phyloP scores from a whole-genome alignment of 2,888 invertebrate species.

The Adelphocoris suturalis region DNA sequence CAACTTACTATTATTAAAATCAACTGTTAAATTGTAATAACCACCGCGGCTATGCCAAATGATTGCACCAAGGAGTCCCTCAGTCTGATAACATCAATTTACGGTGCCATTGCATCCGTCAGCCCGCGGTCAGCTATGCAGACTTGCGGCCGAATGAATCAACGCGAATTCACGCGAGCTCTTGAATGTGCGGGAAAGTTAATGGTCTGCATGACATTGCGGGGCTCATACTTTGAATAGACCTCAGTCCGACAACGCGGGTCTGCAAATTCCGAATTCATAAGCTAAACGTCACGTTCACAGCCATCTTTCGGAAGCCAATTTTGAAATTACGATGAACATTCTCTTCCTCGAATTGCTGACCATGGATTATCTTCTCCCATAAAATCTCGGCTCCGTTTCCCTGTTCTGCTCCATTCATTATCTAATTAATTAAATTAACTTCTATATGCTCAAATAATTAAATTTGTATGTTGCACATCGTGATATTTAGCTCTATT shows the following conservation, averaged over 20 bases:
- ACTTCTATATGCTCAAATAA: too few relatives aligned
- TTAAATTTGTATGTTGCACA: too few relatives aligned
- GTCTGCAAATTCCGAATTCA: neutral
- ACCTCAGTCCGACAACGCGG: neutral
- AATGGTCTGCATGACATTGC: constrained; percentile 21
- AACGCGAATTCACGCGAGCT: neutral
- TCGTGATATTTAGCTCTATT: too few relatives aligned
- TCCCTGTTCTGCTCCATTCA: too few relatives aligned
- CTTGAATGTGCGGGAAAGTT: constrained; percentile 15
- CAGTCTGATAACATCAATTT: neutral
- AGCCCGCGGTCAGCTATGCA: neutral
- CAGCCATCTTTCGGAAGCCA: neutral
- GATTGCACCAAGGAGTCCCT: neutral
- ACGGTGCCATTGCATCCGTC: neutral
- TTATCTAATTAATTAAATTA: too few relatives aligned
- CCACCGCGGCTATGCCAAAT: too few relatives aligned
- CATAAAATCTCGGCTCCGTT: too few relatives aligned
- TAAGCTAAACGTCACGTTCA: constrained; percentile 31
- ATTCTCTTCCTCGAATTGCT: neutral
- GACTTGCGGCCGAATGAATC: constrained; percentile 4
- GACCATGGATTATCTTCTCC: too few relatives aligned
- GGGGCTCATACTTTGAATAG: neutral
- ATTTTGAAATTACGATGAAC: neutral
- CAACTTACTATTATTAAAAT: too few relatives aligned
- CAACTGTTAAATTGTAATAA: too few relatives aligned